Conservation (phyloP, 2,888 invertebrate genomes). For the Cantharis nigra region DNA sequence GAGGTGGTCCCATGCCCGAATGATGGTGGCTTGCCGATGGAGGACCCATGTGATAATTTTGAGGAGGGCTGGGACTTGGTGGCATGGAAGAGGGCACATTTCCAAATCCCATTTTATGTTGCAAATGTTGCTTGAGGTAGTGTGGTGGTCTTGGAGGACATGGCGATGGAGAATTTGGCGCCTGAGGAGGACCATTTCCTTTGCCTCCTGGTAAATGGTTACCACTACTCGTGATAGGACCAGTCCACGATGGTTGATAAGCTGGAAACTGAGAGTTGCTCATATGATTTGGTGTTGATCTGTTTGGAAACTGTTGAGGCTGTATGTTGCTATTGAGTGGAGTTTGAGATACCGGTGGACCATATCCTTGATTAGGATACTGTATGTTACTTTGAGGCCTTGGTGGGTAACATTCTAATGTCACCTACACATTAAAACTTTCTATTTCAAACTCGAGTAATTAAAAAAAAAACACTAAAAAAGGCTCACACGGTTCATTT, state of each 20-base stretch:
- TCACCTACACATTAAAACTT: constrained; percentile 6
- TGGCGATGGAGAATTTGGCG: constrained; percentile 59
- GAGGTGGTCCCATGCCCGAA: constrained; percentile 58
- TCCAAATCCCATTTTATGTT: constrained; percentile 71
- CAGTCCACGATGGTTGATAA: constrained; percentile 51
- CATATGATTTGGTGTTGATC: constrained; percentile 63
- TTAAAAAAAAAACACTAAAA: not conserved
- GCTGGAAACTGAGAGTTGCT: constrained; percentile 56
- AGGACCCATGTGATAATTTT: constrained; percentile 62
- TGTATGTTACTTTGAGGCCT: constrained; percentile 57
- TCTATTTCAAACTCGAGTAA: not conserved
- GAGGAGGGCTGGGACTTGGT: constrained; percentile 65
- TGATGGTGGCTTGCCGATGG: constrained; percentile 60
- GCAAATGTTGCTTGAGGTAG: constrained; percentile 72
- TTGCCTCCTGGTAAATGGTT: constrained; percentile 43
- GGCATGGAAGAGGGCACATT: constrained; percentile 58
- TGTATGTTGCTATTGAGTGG: constrained; percentile 52
- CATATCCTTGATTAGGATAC: constrained; percentile 60
- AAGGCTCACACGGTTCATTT: not conserved
- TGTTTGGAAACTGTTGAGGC: constrained; percentile 59
- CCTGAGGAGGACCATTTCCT: constrained; percentile 47
- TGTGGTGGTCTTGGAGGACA: constrained; percentile 62
- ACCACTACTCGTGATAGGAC: constrained; percentile 39
- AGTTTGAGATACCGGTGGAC: constrained; percentile 58
- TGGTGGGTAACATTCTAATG: constrained; percentile 59